Conservation (phyloP, 1,140 invertebrate species). For the Gonatopus flavifemur region DNA sequence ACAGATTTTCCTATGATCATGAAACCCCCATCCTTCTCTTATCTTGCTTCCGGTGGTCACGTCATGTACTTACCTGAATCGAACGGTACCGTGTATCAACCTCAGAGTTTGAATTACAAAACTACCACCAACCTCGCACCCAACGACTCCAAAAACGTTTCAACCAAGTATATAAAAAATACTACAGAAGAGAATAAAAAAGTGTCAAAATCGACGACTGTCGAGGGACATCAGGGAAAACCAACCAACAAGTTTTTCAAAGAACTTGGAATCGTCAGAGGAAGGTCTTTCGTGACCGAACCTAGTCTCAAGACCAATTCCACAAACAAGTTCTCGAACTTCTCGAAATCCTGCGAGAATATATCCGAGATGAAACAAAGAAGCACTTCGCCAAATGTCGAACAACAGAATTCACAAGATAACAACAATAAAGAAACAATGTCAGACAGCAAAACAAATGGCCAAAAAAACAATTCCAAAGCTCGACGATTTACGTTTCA, state of each 20-base stretch:
- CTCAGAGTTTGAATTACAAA: constrained; percentile 32
- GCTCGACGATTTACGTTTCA: constrained; percentile 77
- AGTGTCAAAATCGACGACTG: not conserved
- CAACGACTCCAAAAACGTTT: constrained; percentile 8
- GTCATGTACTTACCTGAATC: constrained; percentile 80
- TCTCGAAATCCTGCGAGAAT: constrained; percentile 56
- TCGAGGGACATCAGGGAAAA: constrained; percentile 18
- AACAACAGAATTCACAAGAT: constrained; percentile 39
- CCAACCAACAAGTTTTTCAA: not conserved
- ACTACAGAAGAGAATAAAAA: constrained; percentile 7
- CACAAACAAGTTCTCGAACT: constrained; percentile 23
- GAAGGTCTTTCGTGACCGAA: not conserved
- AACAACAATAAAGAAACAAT: constrained; percentile 19
- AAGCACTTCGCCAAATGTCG: constrained; percentile 22
- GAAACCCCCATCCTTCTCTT: constrained; percentile 57
- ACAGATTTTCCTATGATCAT: constrained; percentile 44
- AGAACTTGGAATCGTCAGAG: not conserved
- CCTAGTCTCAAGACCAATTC: not conserved
- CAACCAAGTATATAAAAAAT: constrained; percentile 25
- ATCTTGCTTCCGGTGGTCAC: constrained; percentile 63
- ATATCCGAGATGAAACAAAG: constrained; percentile 44
- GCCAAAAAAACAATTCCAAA: constrained; percentile 38
- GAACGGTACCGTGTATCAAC: constrained; percentile 38
- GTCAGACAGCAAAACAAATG: constrained; percentile 29
- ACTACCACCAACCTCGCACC: too few species aligned